A percentile compares a stretch with the other conserved stretches of the same genome.
These are phyloP conservation scores for Dolichopus griseipennis DNA, from an alignment of 2,888 invertebrate genomes.

Conservation along the genomic window DNA sequence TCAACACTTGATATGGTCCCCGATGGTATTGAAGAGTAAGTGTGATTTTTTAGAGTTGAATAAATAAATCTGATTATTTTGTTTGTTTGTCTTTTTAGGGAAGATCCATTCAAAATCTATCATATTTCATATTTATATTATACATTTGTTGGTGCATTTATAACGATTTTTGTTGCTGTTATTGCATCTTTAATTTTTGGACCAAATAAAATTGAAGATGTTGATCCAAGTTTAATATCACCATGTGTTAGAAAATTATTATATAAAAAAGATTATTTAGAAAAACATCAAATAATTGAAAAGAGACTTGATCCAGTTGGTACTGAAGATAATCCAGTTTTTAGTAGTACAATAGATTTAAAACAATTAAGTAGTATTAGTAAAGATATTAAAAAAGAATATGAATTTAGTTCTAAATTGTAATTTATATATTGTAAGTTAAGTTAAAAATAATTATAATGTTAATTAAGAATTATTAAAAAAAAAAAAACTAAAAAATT, in stretches of 20 bases:
- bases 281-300: background rate
- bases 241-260: conserved; percentile 57
- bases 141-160: conserved; percentile 52
- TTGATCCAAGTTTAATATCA: conserved; percentile 56
- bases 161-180: conserved; percentile 50
- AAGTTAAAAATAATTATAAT: too few relatives aligned
- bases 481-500: too few relatives aligned
- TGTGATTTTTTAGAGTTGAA: conserved; percentile 27
- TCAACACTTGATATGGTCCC: conserved; percentile 10
- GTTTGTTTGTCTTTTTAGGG: conserved; percentile 31
- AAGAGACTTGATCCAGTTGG: conserved; percentile 9
- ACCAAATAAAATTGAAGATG: conserved; percentile 47
- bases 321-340: conserved; percentile 9
- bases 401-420: background rate
- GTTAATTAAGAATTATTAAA: too few relatives aligned
- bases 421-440: background rate
- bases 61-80: conserved; percentile 43
- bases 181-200: conserved; percentile 47
- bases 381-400: background rate
- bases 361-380: conserved; percentile 4
- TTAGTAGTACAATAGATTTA: conserved; percentile 9
- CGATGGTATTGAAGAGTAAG: conserved; percentile 12
- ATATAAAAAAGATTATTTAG: conserved; percentile 15
- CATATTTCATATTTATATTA: conserved; percentile 74
- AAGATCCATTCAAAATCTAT: conserved; percentile 45